These are phyloP conservation scores for Equus quagga DNA, from an alignment of 2,113 vertebrate species.

Conservation along the genomic window DNA sequence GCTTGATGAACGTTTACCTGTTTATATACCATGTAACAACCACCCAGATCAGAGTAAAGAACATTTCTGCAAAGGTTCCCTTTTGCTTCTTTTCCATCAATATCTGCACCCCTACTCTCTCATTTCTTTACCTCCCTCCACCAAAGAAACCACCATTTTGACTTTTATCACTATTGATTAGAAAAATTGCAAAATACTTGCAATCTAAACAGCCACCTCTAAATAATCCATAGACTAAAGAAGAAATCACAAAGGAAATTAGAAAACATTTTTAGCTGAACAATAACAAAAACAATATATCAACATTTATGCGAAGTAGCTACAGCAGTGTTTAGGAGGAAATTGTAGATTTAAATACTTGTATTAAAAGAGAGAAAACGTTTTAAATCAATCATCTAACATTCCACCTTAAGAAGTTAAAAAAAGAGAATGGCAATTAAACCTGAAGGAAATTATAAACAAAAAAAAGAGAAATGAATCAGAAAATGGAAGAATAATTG, in stretches of 20 bases:
- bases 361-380: not conserved
- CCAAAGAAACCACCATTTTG: not conserved
- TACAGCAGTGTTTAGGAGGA: not conserved
- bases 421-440: not conserved
- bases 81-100: not conserved
- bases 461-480: too few species aligned
- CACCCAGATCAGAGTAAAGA: not conserved
- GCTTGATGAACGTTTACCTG: not conserved
- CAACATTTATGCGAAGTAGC: not conserved
- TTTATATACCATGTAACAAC: not conserved
- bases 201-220: not conserved
- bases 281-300: not conserved
- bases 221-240: not conserved
- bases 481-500: not conserved
- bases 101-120: not conserved
- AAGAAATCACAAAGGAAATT: conserved; percentile 34
- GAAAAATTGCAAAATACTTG: not conserved
- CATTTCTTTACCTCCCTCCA: not conserved
- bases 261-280: not conserved
- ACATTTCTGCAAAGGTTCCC: not conserved
- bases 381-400: not conserved
- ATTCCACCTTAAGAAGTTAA: not conserved
- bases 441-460: not conserved
- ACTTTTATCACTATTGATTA: not conserved
- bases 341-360: not conserved